These are phyloP conservation scores for Agapostemon virescens DNA, from an alignment of 2,888 invertebrate genomes.

Conservation along the genomic window DNA sequence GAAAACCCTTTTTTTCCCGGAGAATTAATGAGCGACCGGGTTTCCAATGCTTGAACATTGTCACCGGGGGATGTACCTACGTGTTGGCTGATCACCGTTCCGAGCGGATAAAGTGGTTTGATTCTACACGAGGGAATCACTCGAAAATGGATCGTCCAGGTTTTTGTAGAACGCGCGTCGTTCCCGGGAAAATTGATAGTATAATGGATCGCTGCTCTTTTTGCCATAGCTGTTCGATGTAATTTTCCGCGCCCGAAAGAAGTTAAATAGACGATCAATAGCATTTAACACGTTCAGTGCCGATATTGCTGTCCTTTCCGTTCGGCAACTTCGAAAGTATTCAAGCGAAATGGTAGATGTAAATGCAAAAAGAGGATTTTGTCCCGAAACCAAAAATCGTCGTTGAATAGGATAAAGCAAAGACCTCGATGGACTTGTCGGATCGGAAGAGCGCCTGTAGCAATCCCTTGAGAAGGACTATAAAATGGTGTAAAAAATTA, in stretches of 20 bases:
- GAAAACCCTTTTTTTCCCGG: neutral
- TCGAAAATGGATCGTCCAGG: neutral
- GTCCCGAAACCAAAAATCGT: no score
- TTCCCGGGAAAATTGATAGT: neutral
- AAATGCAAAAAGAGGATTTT: no score
- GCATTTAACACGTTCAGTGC: no score
- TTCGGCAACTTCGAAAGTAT: no score
- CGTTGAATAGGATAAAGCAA: no score
- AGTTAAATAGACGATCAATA: no score
- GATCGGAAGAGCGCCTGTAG: no score
- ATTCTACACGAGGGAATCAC: neutral
- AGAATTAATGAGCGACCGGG: conserved; percentile 20
- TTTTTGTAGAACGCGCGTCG: neutral
- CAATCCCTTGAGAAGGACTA: no score
- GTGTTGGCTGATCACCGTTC: neutral
- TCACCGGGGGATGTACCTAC: neutral
- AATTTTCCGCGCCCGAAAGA: neutral
- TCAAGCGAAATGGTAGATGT: no score
- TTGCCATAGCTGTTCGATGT: neutral
- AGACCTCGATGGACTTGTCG: no score
- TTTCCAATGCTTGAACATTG: neutral
- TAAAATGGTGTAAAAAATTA: no score
- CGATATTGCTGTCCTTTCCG: no score
- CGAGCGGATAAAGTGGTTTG: neutral
- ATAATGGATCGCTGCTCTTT: neutral